Base-by-base conservation (phyloP, 1,140 invertebrate species). In the Saccostrea cuccullata region DNA sequence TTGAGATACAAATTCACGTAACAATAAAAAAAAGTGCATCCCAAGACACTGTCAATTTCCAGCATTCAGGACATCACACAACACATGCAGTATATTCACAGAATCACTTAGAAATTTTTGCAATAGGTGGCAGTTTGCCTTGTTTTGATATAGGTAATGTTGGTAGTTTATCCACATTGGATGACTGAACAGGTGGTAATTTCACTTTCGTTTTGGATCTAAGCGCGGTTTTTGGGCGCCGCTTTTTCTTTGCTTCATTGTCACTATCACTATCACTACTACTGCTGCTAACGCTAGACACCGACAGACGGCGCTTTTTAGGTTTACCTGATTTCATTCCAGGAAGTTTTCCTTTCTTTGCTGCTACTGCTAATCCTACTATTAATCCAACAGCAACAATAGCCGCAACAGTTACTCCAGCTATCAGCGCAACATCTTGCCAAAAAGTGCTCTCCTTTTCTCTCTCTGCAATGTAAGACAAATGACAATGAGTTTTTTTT, bases 271-370 rank as follows among this genome's bases (percentile, higher is more conserved):
- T 23, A 67, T 23, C 23, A 17, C 60, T 67, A 67, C 60, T 55
- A 55, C 70, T 70, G 23, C 85, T 86, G n/a, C 40, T 84, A 26
- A 55, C 30, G 20, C 64, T 55, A 47, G 85, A 86, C 85, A 86
- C 85, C 64, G 70, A 70, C 47, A 60, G 60, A 55, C 15, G 85
- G 20, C 23, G 85, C 36, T 13, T 70, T 40, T 64, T 73, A 47
- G 11, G 85, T 86, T 26, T 55, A 55, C 17, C 55, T 36, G 20
- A 67, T 67, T 55, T 73, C 70, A 70, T 86, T 55, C 60, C 70
- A 55, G 60, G 64, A 2, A 70, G 55, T 55, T 86, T 70, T 17
- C 26, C 55, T 86, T 11, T 86, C 64, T 70, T 70, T 47, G 17
- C n/a, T 13, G 58, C 64, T 55, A 47, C 36, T 55, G 58, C 64